Evolutionary conservation across 2,113 vertebrate species (phyloP), one percentile per base, ranked within the genome.

Genomic region (Leuciscus idus): DNA sequence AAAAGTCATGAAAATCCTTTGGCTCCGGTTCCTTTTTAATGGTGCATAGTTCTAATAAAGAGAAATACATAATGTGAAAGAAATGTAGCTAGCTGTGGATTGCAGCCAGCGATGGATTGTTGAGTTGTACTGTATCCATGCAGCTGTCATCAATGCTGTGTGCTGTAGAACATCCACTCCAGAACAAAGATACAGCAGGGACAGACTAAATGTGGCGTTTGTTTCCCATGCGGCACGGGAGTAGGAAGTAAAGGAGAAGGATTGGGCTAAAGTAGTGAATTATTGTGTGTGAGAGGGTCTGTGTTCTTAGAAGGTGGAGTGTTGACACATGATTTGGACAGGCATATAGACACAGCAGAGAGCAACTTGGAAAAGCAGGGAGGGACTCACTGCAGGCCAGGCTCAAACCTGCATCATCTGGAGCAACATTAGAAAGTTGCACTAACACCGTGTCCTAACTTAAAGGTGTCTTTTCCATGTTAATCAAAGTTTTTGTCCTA

Each of bases 71-170:
- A 89, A 90, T 62, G 26, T 81, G 64, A 68, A 84, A 86, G 73
- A 88, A 89, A 89, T 89, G 85, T 86, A 28, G 4, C 86, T 89
- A 28, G 4, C 86, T 89, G 88, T 82, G 86, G 61, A 85, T 73
- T 66, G 64, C 84, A 52, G 87, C 83, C 78, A 86, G 82, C 55
- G 13, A 30, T 70, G 46, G 75, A 61, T 73, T 62, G 12, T 74
- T 66, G 36, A 33, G 55, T 75, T 62, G 74, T 85, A 72, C 39
- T 74, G 55, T 66, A 74, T 78, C 62, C 62, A 62, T 77, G 50
- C 85, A 82, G 88, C 80, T 84, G 82, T 55, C 77, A 52, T 46
- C 61, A 50, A 17, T 50, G 8, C 77, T 55, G 52, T 85, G 39
- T 66, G 62, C 83, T 46, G 77, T 80, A 11, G 52, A 46, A 55